Evolutionary conservation across 2,888 invertebrate genomes (phyloP).

Genomic region (Lithosia quadra): DNA sequence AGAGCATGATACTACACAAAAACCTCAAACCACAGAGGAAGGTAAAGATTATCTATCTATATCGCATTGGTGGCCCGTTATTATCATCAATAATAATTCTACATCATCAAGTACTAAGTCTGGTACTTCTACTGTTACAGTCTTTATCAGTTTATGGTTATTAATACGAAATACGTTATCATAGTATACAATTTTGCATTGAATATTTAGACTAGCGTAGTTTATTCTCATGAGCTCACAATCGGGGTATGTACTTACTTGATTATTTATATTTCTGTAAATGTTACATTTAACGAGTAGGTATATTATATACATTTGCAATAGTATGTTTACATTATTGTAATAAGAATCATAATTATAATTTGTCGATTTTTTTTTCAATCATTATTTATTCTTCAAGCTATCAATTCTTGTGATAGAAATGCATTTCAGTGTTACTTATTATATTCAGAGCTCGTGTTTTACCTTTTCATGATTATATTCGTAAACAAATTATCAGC

Average conservation of each 20-base stretch:
- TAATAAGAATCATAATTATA: background rate
- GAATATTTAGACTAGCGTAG: conserved; percentile 22
- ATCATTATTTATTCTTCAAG: background rate
- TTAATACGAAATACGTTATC: conserved; percentile 56
- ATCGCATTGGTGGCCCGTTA: conserved; percentile 83
- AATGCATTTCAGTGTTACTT: background rate
- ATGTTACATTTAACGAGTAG: conserved; percentile 35
- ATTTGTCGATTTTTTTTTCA: background rate
- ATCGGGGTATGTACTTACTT: conserved; percentile 78
- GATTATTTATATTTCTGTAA: conserved; percentile 42
- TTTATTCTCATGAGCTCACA: conserved; percentile 22
- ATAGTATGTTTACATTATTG: background rate
- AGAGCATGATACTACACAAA: conserved; percentile 73
- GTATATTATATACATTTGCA: too few species aligned
- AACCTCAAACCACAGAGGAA: conserved; percentile 54
- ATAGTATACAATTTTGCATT: conserved; percentile 27
- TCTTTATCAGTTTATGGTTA: conserved; percentile 63
- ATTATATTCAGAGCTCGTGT: background rate
- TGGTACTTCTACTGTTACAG: conserved; percentile 48
- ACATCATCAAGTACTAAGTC: conserved; percentile 61
- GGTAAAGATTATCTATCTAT: conserved; percentile 73
- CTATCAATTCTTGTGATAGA: background rate
- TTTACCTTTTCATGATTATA: background rate
- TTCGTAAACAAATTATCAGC: background rate
- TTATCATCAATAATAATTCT: conserved; percentile 67